Evolutionary conservation across 2,888 invertebrate species (phyloP), one percentile per base, ranked within the genome.

Genomic region (Empis stercorea): DNA sequence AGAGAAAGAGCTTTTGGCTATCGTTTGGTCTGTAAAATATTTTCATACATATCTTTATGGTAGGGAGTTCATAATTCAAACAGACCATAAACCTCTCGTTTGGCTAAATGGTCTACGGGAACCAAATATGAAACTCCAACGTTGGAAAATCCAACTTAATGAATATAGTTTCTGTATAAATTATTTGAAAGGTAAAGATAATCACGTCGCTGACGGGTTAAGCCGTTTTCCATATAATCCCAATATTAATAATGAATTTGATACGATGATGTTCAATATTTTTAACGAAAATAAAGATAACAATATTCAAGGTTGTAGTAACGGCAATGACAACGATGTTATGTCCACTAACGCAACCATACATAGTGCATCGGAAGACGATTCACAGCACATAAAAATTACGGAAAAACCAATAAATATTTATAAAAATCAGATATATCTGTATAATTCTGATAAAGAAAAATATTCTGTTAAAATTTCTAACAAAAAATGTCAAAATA

Each of bases 371-470:
- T 7, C 36, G 20, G 47, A 47, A 42, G 46, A 46, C 20, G 44
- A 43, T 36, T 11, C 17, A 13, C 32, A 30, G 11, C 37, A 43
- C 13, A 48, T 43, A 15, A 30, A 30, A 15, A 43, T 45, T 13
- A 47, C 45, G n/a, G 47, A 43, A 32, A 47, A 44, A 40, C 30
- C 41, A 10, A 16, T 49, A 17, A 49, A 49, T 36, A 27, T 20
- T 9, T 51, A 46, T 38, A 51, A 47, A 44, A 47, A 46, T 41
- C 42, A 49, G 44, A 49, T 48, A n/a, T 40, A 44, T 27, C 27
- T 45, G 11, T 27, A 15, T 16, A 27, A 32, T n/a, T 37, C 37
- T 10, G 14, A 45, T 11, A 38, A 45, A 7, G 45, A 47, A 40
- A 45, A 27, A 43, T 27, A 27, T 44, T 27, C 40, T 13, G 14